Evolutionary conservation across 2,113 vertebrate species (phyloP), one percentile per base, ranked within the genome.

Genomic region (Sinosuthora webbiana): DNA sequence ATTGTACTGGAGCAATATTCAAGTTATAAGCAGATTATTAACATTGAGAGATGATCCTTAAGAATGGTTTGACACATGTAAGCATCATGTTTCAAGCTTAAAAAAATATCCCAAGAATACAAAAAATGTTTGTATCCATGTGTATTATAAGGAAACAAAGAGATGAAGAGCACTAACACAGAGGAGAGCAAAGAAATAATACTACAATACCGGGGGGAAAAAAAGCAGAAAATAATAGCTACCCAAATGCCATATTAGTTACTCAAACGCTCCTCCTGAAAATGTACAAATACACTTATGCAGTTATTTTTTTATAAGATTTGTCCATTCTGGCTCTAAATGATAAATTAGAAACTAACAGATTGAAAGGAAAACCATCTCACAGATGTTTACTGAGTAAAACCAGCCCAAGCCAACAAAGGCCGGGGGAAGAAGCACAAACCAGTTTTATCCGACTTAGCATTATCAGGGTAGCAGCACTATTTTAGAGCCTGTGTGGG

Each of bases 21-120:
- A 71, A 77, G 63, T 87, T 92, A 55, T 96, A 97, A 97, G 90
- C 37, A 90, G 97, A 95, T 96, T 95, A 96, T 77, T 93, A 95
- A 86, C 83, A 83, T 50, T 85, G 76, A 75, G 63, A 96, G 90
- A 83, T 60, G 78, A 95, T 93, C 78, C 90, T 74, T 73, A 87
- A 94, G 60, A 92, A 93, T 14, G 15, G 37, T 80, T 86, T 94
- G 83, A 94, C 93, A 93, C 41, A 84, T n/a, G 52, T 70, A 95
- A 94, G 83, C 74, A 89, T 63, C 52, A 15, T 31, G n/a, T 76
- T 92, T 81, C 41, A 80, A 85, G 53, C 71, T 93, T 74, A 25
- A 76, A 79, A 83, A 81, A 56, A 44, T 49, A 82, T 15, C 23
- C 53, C 64, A 92, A 89, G 35, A 82, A 75, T 52, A 60, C 33